Percentiles rank a stretch among this genome's conserved stretches.
Conservation (phyloP, 2,797 vertebrate species). For the Fundulus diaphanus region DNA sequence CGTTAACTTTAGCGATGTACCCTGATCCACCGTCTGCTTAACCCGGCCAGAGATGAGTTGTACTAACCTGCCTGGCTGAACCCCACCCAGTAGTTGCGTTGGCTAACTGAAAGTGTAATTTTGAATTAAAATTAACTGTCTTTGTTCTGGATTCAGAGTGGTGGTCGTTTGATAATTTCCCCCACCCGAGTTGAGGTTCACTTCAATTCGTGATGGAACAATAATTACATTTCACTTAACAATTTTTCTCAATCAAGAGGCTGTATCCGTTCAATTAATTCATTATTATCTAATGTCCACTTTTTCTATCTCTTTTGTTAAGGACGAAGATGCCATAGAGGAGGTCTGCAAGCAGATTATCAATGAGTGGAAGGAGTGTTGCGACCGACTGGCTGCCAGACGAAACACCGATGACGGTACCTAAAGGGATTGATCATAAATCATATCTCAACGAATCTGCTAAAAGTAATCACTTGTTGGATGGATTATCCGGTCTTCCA, state of each 20-base stretch:
- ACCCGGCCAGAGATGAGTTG: rapidly evolving
- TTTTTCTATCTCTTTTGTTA: conserved; percentile 19
- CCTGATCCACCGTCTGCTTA: neutral
- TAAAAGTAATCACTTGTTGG: neutral
- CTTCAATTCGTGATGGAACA: neutral
- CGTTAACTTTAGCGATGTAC: neutral
- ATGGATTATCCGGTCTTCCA: neutral
- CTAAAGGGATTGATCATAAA: neutral
- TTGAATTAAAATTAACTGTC: neutral
- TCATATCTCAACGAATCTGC: neutral
- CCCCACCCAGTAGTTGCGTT: neutral
- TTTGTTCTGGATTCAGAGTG: neutral
- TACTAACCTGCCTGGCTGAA: neutral
- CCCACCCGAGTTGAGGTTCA: neutral
- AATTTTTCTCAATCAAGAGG: neutral
- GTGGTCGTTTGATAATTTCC: neutral
- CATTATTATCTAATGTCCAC: no score
- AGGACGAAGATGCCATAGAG: conserved; percentile 91
- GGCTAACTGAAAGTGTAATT: neutral
- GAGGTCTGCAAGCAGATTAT: conserved; percentile 92
- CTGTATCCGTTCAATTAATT: neutral
- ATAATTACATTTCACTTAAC: neutral
- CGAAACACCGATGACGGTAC: conserved; percentile 80
- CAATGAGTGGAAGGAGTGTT: conserved; percentile 86
- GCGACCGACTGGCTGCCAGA: conserved; percentile 68